phyloP scores from a whole-genome alignment of 1,140 invertebrate species.

The Spodoptera frugiperda region DNA sequence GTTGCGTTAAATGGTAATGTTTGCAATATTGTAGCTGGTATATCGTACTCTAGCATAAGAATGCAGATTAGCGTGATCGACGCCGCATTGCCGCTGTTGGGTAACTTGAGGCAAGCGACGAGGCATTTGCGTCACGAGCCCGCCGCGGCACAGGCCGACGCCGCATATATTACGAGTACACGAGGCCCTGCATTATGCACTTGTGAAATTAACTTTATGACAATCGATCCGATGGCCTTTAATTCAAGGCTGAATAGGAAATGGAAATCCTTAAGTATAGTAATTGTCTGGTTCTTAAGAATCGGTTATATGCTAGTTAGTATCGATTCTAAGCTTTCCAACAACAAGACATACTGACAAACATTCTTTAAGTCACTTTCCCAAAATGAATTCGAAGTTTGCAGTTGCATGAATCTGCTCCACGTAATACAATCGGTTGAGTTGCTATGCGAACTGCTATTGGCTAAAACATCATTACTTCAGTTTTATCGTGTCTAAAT shows the following conservation, averaged over 20 bases:
- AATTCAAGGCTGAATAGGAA: slow-evolving; percentile 12
- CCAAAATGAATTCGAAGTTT: neutral
- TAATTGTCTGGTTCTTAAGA: slow-evolving; percentile 7
- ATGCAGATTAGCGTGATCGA: slow-evolving; percentile 70
- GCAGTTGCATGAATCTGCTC: slow-evolving; percentile 6
- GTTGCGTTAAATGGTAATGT: slow-evolving; percentile 16
- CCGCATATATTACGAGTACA: slow-evolving; percentile 36
- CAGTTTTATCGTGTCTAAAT: slow-evolving; percentile 30
- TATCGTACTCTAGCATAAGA: slow-evolving; percentile 39
- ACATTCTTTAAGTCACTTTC: neutral
- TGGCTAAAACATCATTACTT: slow-evolving; percentile 12
- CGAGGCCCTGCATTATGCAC: slow-evolving; percentile 39
- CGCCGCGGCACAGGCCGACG: slow-evolving; percentile 1
- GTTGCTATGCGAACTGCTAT: neutral
- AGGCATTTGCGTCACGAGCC: slow-evolving; percentile 62
- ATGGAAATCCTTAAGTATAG: neutral
- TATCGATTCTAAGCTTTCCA: neutral
- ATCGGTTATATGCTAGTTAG: neutral
- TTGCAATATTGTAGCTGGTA: slow-evolving; percentile 7
- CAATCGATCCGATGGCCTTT: slow-evolving; percentile 33
- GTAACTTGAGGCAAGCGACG: slow-evolving; percentile 55
- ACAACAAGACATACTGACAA: neutral
- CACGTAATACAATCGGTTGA: neutral
- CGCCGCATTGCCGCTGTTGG: slow-evolving; percentile 68
- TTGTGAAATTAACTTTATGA: slow-evolving; percentile 40